Base-by-base conservation (phyloP, 2,888 invertebrate genomes). In the Bugulina stolonifera region DNA sequence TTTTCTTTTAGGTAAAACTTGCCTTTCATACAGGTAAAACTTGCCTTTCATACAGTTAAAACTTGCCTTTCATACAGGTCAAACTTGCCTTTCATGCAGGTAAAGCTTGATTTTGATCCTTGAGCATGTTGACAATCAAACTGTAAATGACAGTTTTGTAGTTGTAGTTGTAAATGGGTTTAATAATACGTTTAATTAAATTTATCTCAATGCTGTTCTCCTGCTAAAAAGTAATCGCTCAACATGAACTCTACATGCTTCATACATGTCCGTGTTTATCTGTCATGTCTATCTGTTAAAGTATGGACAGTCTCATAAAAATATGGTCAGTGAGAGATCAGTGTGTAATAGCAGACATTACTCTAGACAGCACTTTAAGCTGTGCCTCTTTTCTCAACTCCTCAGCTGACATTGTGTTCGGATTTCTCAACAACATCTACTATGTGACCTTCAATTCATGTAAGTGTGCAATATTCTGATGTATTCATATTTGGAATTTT, bases 301-400 rank as follows among this genome's bases (percentile, higher is more conserved):
- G n/a, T n/a, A n/a, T n/a, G 34, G 73, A 74, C 55, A 73, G 73
- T 18, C 35, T 64, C 27, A 75, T 75, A 18, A 75, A 75, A 52
- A 72, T 75, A n/a, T 75, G 75, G 75, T 25, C 71, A 29, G 71
- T 32, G 3, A 32, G 32, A 70, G 54, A 43, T 54, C 43, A 70
- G 25, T 10, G n/a, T 70, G 52, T 72, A 25, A 57, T 72, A 10
- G 71, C 71, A n/a, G 72, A 72, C 22, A 32, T 72, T 22, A 72
- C 54, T 22, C 52, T 72, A 2, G 35, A 52, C 54, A 71, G 52
- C 18, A 43, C 72, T 22, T 5, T 72, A n/a, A 43, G 57, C 18
- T 52, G 54, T 29, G 72, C 72, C 5, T 72, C 25, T 2, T 72
- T 72, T 27, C 55, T 72, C 54, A 72, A 72, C 27, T 72, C 71